Percentiles rank a stretch among this genome's conserved stretches.
These are phyloP conservation scores for Glaucidium brasilianum DNA, from an alignment of 2,113 vertebrate genomes.

Conservation along the genomic window DNA sequence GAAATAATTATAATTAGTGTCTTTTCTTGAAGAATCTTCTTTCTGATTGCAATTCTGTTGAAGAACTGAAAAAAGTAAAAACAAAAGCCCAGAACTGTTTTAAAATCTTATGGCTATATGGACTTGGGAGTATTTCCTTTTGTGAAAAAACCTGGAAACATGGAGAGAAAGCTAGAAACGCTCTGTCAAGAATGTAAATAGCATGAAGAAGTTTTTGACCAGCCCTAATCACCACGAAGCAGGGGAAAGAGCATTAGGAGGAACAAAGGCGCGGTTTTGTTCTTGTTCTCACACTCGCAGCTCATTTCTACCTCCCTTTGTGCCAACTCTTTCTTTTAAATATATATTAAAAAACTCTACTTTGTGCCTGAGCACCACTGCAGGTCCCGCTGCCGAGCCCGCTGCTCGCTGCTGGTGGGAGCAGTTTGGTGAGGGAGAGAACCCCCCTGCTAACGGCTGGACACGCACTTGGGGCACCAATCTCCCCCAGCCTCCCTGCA, in stretches of 20 bases:
- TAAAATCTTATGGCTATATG: neutral
- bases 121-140: neutral
- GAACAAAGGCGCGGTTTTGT: neutral
- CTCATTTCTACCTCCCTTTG: neutral
- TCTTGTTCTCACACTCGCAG: neutral
- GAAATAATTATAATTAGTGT: constrained; percentile 23
- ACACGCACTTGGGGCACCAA: rapidly evolving
- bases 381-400: neutral
- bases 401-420: rapidly evolving
- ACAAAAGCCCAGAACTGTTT: neutral
- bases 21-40: constrained; percentile 15
- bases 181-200: neutral
- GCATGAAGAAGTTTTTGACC: neutral
- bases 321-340: constrained; percentile 44
- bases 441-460: rapidly evolving
- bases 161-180: neutral
- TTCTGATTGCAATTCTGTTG: neutral
- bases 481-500: neutral
- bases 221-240: neutral
- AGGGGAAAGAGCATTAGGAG: neutral
- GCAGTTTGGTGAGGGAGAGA: neutral
- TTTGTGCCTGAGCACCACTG: neutral
- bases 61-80: neutral
- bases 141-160: neutral
- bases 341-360: neutral